Conservation (phyloP, 2,797 vertebrate genomes). For the Gambusia yucatana region DNA sequence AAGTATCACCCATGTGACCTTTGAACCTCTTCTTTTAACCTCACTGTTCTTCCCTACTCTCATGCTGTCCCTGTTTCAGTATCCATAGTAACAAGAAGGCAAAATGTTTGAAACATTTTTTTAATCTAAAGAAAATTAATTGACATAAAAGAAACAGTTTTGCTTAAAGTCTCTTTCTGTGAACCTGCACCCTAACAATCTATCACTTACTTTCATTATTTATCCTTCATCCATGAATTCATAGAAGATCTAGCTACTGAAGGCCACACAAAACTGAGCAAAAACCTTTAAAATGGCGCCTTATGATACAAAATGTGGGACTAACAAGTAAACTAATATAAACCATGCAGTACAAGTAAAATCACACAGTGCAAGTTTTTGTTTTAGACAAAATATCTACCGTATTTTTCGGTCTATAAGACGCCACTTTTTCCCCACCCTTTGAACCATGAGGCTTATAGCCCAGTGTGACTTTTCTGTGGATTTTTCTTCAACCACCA, state of each 20-base stretch:
- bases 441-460: too few relatives aligned
- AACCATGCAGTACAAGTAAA: not conserved
- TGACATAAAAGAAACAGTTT: not conserved
- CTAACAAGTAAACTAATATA: not conserved
- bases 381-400: not conserved
- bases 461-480: too few relatives aligned
- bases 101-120: not conserved
- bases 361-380: not conserved
- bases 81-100: constrained; percentile 13
- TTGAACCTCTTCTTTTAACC: constrained; percentile 43
- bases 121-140: not conserved
- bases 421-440: too few relatives aligned
- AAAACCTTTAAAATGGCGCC: not conserved
- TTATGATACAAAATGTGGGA: not conserved
- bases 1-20: constrained; percentile 70
- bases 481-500: too few relatives aligned
- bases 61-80: constrained; percentile 24
- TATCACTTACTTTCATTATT: constrained; percentile 39
- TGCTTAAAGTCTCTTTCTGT: constrained; percentile 9
- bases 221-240: constrained; percentile 12
- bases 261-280: constrained; percentile 14
- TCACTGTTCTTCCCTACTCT: constrained; percentile 30
- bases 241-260: constrained; percentile 12
- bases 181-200: constrained; percentile 16
- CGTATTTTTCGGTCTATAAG: too few relatives aligned